These are phyloP conservation scores for Microtus pennsylvanicus DNA, from an alignment of 2,113 vertebrate genomes.

Conservation along the genomic window DNA sequence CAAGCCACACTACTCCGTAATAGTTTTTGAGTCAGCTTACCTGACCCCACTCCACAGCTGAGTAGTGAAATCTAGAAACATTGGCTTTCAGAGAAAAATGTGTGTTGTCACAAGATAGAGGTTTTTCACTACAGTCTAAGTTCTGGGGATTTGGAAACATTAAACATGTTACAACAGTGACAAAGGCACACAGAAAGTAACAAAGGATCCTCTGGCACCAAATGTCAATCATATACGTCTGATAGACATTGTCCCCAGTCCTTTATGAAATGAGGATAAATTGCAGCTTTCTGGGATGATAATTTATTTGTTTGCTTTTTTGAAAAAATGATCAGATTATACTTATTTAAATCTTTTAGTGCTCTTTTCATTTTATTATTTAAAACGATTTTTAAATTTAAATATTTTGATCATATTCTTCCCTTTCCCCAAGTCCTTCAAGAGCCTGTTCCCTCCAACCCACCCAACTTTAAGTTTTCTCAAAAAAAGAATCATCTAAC, in stretches of 20 bases:
- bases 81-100: background rate
- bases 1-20: background rate
- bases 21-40: background rate
- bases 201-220: background rate
- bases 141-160: background rate
- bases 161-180: background rate
- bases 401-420: background rate
- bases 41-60: background rate
- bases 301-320: background rate
- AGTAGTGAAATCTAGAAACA: background rate
- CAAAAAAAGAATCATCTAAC: background rate
- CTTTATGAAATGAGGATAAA: background rate
- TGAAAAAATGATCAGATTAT: background rate
- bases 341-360: background rate
- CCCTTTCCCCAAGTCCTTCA: background rate
- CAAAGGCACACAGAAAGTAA: background rate
- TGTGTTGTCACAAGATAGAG: background rate
- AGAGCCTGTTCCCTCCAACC: background rate
- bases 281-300: conserved; percentile 10
- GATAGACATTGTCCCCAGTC: background rate
- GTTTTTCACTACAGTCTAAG: background rate
- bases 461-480: background rate
- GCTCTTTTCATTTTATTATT: background rate
- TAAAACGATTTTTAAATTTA: background rate
- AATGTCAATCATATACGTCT: background rate